Conservation (phyloP, 2,888 invertebrate species). For the Conistra vaccinii region DNA sequence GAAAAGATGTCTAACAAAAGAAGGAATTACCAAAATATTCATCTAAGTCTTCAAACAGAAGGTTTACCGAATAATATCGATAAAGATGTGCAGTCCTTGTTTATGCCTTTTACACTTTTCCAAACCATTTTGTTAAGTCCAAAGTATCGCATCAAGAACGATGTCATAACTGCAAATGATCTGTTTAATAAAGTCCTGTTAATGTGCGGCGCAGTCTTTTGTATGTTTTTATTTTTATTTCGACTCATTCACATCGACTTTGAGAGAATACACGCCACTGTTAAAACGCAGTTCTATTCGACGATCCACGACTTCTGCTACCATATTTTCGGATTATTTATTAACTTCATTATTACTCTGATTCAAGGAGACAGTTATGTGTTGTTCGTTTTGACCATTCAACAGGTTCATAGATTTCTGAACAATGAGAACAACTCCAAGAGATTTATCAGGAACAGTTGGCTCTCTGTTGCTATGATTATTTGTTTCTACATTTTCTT, state of each 20-base stretch:
- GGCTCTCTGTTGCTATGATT: conserved; percentile 1
- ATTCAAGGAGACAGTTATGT: not conserved
- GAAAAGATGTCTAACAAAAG: not conserved
- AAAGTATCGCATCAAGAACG: conserved; percentile 17
- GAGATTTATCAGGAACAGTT: conserved; percentile 2
- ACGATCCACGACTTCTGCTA: not conserved
- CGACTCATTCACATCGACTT: accelerated
- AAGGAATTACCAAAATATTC: not conserved
- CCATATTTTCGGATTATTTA: not conserved
- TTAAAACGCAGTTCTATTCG: not conserved
- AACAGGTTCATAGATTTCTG: conserved; percentile 7
- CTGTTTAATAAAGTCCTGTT: not conserved
- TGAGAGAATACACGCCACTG: not conserved
- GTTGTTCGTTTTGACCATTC: not conserved
- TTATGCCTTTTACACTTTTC: conserved; percentile 1
- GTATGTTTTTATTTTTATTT: not conserved
- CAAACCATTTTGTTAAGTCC: conserved; percentile 11
- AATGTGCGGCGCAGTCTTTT: not conserved
- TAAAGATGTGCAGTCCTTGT: conserved; percentile 16
- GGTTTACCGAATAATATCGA: not conserved
- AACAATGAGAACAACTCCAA: not conserved
- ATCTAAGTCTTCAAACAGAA: not conserved
- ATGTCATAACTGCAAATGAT: conserved; percentile 13
- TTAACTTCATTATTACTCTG: not conserved
- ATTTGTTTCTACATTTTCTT: not conserved